Percentiles rank a stretch among this genome's conserved stretches.
Conservation (phyloP, 2,797 vertebrate species). For the Xerus rutilus region DNA sequence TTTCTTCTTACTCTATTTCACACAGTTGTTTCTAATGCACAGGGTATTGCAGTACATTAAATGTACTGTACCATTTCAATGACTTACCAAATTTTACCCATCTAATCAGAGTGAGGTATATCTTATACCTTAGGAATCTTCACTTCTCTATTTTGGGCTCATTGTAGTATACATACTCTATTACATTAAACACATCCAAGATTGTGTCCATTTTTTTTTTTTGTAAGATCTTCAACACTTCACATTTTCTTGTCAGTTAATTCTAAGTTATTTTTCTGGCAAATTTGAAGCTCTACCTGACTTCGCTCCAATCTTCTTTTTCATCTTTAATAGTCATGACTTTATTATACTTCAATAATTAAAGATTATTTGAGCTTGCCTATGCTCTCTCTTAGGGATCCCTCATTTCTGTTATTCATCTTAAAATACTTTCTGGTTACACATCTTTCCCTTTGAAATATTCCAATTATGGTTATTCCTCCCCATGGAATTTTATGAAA, state of each 20-base stretch:
- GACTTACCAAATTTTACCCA: background rate
- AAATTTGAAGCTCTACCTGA: background rate
- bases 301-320: background rate
- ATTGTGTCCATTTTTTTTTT: background rate
- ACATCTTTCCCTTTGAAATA: background rate
- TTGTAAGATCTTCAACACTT: background rate
- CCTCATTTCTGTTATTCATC: background rate
- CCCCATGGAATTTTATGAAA: background rate
- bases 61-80: background rate
- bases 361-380: background rate
- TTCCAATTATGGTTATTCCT: background rate
- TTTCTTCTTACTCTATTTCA: background rate
- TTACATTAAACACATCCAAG: background rate
- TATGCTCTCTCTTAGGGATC: background rate
- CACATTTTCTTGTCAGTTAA: constrained; percentile 17
- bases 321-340: background rate
- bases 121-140: background rate
- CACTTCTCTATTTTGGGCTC: background rate
- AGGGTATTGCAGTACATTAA: background rate
- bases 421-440: background rate
- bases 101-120: background rate
- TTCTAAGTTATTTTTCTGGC: background rate
- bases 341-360: background rate
- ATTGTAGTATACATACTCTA: background rate
- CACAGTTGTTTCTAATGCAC: background rate